phyloP scores from a whole-genome alignment of 1,140 invertebrate genomes.

The Aphis craccivora region DNA sequence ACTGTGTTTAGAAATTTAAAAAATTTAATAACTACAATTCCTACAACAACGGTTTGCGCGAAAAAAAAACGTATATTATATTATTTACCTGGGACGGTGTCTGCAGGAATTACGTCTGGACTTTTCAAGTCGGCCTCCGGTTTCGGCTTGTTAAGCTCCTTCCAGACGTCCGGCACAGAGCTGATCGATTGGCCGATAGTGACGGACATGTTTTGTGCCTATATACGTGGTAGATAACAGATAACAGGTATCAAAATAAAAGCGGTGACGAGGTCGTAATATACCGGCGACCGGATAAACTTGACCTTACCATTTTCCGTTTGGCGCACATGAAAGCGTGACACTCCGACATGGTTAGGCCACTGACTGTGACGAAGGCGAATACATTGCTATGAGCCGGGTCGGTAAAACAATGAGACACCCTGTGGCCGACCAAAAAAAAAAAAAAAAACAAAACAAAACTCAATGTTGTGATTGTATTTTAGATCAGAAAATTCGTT shows the following conservation, averaged over 20 bases:
- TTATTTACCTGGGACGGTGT: constrained; percentile 19
- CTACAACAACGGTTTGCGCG: neutral
- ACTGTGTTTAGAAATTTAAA: neutral
- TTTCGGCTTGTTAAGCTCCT: constrained; percentile 48
- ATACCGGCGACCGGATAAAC: constrained; percentile 13
- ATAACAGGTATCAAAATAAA: neutral
- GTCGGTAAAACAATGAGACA: constrained; percentile 89
- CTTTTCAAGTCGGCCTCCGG: constrained; percentile 8
- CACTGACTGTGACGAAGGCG: constrained; percentile 82
- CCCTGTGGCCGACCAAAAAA: constrained; percentile 67
- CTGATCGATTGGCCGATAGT: constrained; percentile 32
- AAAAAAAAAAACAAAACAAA: constrained; percentile 42
- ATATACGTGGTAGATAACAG: neutral
- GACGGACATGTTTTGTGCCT: constrained; percentile 51
- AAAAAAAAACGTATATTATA: neutral
- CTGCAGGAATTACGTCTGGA: neutral
- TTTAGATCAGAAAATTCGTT: neutral
- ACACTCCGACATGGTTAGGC: constrained; percentile 81
- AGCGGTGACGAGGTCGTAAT: neutral
- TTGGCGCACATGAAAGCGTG: constrained; percentile 86
- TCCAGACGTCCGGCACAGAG: constrained; percentile 47
- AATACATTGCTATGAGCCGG: constrained; percentile 83
- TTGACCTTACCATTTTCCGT: constrained; percentile 73
- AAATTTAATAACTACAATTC: neutral
- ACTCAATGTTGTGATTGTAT: neutral